A percentile compares a stretch with the other conserved stretches of the same genome.
phyloP scores from a whole-genome alignment of 2,797 vertebrate genomes.

The Galaxias olidus region DNA sequence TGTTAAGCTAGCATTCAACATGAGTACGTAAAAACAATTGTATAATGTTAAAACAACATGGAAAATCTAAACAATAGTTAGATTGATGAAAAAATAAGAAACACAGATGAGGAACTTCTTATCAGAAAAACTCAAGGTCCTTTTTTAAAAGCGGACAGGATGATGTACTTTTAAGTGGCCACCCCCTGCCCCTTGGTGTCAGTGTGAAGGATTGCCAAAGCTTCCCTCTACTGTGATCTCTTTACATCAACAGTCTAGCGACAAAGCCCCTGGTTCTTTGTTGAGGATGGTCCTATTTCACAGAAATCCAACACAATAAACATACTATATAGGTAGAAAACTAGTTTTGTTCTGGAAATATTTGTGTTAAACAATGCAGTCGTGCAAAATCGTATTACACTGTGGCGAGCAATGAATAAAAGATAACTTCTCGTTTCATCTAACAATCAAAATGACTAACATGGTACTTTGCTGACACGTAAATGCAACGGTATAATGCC shows the following conservation, averaged over 20 bases:
- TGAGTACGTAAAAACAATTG: too few species aligned
- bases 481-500: constrained; percentile 42
- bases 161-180: constrained; percentile 66
- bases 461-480: constrained; percentile 40
- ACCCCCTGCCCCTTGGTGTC: constrained; percentile 57
- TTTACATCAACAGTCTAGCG: constrained; percentile 49
- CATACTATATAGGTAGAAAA: background rate
- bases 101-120: constrained; percentile 41
- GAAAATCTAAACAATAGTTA: background rate
- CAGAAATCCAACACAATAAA: constrained; percentile 47
- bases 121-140: constrained; percentile 44
- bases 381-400: constrained; percentile 9
- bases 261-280: constrained; percentile 45
- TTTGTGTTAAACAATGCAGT: constrained; percentile 25
- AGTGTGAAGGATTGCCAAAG: constrained; percentile 59
- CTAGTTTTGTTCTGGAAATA: constrained; percentile 14
- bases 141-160: constrained; percentile 49
- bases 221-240: constrained; percentile 55
- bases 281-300: constrained; percentile 39
- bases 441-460: constrained; percentile 24
- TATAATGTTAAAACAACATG: too few species aligned
- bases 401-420: constrained; percentile 22
- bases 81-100: constrained; percentile 34
- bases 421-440: constrained; percentile 34
- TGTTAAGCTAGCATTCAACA: too few species aligned